Base-by-base conservation (phyloP, 2,797 vertebrate genomes). In the Myotis vivesi region DNA sequence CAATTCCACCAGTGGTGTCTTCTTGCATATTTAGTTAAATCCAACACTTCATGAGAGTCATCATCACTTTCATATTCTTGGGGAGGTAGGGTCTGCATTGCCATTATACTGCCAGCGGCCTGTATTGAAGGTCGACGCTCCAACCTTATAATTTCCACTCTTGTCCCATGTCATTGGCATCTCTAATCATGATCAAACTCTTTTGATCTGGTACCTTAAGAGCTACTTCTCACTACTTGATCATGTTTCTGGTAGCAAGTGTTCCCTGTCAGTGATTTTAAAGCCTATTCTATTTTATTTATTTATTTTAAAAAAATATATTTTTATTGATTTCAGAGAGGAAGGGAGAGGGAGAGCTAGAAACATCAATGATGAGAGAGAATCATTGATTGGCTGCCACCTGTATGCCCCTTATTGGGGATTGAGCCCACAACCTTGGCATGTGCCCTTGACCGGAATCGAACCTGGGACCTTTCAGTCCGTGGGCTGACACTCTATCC, bases 1-100 rank as follows among this genome's bases (percentile, higher is more conserved):
- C 99, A 98, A 96, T 99, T 99, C 99, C 99, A 99, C 99, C 99
- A 99, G 83, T 99, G 98, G 97, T 99, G 99, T 23, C 99, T 99
- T 92, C 99, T 99, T 25, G 99, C 99, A 73, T 99, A 99, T 75
- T 99, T 99, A 28, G 99, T 99, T 95, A 99, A 98, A 97, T 99
- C 23, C 55, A 99, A 96, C 83, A 99, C 99, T 97, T 99, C 99
- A 12, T 99, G 99, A 75, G 99, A 98, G 77, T 99, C 99, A 59
- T 99, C 99, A 3, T 99, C 99, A n/a, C 99, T 98, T 83, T 99
- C 99, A 89, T 94, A 98, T 0, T 98, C 98, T 98, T 97, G 73
- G 30, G 19, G 46, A 53, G 30, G 30, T 6, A 10, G 46, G 17
- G 20, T 76, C 44, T 75, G 9, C 20, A 30, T 49, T 5, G 2